A percentile compares a stretch with the other conserved stretches of the same genome.
Evolutionary conservation across 2,888 invertebrate genomes (phyloP).

Genomic region (Biston betularia): DNA sequence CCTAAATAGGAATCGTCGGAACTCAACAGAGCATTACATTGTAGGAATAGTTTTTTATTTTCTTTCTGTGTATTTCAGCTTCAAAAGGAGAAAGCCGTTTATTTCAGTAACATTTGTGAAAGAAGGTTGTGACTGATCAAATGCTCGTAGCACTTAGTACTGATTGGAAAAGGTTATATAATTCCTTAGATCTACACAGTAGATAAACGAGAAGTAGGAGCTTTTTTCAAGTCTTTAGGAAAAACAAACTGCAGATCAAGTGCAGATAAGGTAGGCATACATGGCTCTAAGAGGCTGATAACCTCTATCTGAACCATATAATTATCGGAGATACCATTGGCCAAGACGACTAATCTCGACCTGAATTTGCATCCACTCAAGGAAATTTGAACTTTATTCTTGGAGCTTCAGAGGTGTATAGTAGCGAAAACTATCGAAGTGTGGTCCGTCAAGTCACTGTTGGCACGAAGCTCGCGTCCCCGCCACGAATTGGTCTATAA

Average conservation of each 20-base stretch:
- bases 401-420: conserved; percentile 51
- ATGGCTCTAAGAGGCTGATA: conserved; percentile 80
- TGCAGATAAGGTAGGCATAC: conserved; percentile 71
- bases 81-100: conserved; percentile 15
- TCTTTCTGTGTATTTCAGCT: conserved; percentile 14
- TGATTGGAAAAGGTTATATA: conserved; percentile 1
- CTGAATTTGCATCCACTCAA: conserved; percentile 45
- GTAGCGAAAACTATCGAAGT: conserved; percentile 40
- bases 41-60: conserved; percentile 9
- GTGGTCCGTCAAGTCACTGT: conserved; percentile 64
- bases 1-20: conserved; percentile 24
- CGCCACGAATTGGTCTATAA: conserved; percentile 84
- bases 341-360: conserved; percentile 68
- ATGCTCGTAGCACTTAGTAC: conserved; percentile 4
- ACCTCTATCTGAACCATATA: conserved; percentile 81
- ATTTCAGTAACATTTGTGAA: conserved; percentile 6
- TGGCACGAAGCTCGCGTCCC: conserved; percentile 76
- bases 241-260: conserved; percentile 63
- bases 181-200: conserved; percentile 1
- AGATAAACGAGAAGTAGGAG: background rate
- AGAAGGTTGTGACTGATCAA: conserved; percentile 9
- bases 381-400: conserved; percentile 55
- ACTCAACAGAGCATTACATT: too few relatives aligned
- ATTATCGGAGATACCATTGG: conserved; percentile 82
- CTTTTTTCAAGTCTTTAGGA: conserved; percentile 38